phyloP scores from a whole-genome alignment of 2,113 vertebrate species.

The human (Homo sapiens) region GRCh38 chr13:73625501-73626000 shows the following conservation, averaged over 20 bases:
- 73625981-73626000: neutral
- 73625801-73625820: neutral
- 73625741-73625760: neutral
- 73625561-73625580: neutral
- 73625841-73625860: neutral
- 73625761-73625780: neutral
- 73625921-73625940: neutral
- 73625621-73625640: neutral
- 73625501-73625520: neutral
- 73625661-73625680: neutral
- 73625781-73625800: neutral
- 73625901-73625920: neutral
- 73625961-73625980: neutral
- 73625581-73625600: neutral
- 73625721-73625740: neutral
- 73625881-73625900: conserved; percentile 8
- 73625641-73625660: neutral
- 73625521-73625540: neutral
- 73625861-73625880: neutral
- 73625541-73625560: neutral
- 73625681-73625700: neutral
- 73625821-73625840: neutral
- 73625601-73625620: neutral
- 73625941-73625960: neutral
- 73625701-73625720: neutral